Percentiles rank a stretch among this genome's conserved stretches.
Conservation (phyloP, 2,888 invertebrate genomes). For the Argyra leucocephala region DNA sequence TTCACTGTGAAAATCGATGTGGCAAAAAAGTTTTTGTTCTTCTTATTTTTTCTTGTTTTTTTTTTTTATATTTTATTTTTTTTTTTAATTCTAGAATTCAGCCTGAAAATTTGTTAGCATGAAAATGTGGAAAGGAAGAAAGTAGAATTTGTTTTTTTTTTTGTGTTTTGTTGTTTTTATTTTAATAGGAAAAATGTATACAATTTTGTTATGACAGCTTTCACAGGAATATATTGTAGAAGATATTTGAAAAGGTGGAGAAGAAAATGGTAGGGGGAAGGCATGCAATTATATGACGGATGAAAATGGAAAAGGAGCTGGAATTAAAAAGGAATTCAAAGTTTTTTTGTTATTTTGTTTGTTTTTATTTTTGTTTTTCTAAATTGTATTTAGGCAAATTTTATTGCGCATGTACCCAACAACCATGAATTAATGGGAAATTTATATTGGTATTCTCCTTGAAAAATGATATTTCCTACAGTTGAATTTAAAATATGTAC, state of each 20-base stretch:
- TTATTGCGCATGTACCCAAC: background rate
- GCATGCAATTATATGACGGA: too few species aligned
- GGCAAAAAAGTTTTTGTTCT: background rate
- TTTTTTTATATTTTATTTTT: background rate
- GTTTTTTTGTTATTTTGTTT: background rate
- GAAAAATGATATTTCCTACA: too few species aligned
- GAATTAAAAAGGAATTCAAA: background rate
- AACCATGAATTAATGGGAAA: too few species aligned
- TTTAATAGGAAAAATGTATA: background rate
- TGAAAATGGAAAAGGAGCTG: background rate
- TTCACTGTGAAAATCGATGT: slow-evolving; percentile 6
- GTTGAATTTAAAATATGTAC: too few species aligned
- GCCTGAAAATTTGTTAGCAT: background rate
- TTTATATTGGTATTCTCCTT: background rate
- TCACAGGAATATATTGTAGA: background rate
- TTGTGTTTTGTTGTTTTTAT: too few species aligned
- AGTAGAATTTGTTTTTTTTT: too few species aligned
- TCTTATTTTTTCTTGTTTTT: background rate
- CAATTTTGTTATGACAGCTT: background rate
- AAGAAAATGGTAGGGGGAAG: background rate
- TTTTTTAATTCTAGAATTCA: background rate
- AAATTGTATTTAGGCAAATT: background rate
- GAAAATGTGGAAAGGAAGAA: too few species aligned
- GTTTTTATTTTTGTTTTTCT: background rate
- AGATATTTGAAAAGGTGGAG: background rate